phyloP scores from a whole-genome alignment of 2,797 vertebrate species.

The Pangasius larnaudii region DNA sequence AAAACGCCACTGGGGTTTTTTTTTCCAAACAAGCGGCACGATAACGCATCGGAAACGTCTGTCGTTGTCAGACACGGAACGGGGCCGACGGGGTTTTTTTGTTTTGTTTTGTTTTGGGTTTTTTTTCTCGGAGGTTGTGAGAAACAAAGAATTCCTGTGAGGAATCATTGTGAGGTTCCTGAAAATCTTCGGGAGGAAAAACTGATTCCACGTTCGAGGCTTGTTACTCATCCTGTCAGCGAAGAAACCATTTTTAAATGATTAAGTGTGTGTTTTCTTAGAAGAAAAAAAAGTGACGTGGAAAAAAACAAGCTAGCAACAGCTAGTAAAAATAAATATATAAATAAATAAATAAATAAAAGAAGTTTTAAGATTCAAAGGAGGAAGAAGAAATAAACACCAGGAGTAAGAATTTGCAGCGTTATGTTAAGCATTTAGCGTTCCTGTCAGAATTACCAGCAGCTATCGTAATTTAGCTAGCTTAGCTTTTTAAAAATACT shows the following conservation, averaged over 20 bases:
- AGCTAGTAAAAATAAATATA: too few species aligned
- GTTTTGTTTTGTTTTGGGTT: not conserved
- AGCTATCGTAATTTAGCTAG: too few species aligned
- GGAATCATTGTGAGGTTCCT: not conserved
- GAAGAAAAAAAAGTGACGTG: too few species aligned
- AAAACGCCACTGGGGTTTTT: slow-evolving; percentile 13
- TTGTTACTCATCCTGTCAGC: not conserved
- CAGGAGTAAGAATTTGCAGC: not conserved
- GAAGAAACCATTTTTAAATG: not conserved
- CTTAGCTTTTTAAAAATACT: too few species aligned
- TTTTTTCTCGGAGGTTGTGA: not conserved
- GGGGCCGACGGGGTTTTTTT: not conserved
- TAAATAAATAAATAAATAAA: too few species aligned
- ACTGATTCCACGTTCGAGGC: not conserved
- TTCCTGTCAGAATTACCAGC: too few species aligned
- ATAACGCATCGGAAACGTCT: slow-evolving; percentile 9
- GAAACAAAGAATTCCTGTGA: not conserved
- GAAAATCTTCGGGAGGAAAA: not conserved
- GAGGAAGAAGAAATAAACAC: too few species aligned
- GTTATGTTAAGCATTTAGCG: too few species aligned
- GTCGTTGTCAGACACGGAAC: not conserved
- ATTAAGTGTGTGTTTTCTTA: not conserved
- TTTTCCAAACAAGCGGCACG: slow-evolving; percentile 29
- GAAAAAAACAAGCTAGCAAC: not conserved
- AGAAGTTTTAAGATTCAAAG: not conserved